These are phyloP conservation scores for Drosophila anomelani DNA, from an alignment of 2,888 invertebrate species.

Conservation along the genomic window DNA sequence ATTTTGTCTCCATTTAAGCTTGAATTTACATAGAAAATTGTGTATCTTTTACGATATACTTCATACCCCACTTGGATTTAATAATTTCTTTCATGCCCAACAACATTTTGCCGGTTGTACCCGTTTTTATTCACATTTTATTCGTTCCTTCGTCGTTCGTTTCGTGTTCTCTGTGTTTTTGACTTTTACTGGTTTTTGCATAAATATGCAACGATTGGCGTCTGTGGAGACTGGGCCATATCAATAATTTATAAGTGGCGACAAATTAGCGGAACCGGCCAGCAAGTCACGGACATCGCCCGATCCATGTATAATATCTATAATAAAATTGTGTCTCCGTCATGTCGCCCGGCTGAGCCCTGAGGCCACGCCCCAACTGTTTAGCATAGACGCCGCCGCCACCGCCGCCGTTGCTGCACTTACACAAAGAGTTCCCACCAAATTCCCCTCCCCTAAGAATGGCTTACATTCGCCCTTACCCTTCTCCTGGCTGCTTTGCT, in stretches of 20 bases:
- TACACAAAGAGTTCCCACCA: slow-evolving; percentile 60
- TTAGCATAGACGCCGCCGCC: slow-evolving; percentile 70
- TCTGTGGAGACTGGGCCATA: slow-evolving; percentile 53
- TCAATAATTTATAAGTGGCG: slow-evolving; percentile 74
- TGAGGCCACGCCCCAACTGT: slow-evolving; percentile 60
- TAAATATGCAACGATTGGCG: slow-evolving; percentile 53
- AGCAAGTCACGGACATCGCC: slow-evolving; percentile 66
- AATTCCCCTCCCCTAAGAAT: background rate
- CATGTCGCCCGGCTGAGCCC: slow-evolving; percentile 35
- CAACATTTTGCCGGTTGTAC: slow-evolving; percentile 27
- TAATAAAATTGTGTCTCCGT: slow-evolving; percentile 33
- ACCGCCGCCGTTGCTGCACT: slow-evolving; percentile 44
- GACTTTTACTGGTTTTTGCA: slow-evolving; percentile 47
- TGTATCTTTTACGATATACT: slow-evolving; percentile 1
- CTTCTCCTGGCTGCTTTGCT: background rate
- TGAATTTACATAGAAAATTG: background rate
- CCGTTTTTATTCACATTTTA: slow-evolving; percentile 27
- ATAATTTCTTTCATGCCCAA: background rate
- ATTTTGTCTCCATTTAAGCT: too few relatives aligned
- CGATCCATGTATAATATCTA: slow-evolving; percentile 21
- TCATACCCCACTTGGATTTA: background rate
- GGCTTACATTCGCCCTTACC: background rate
- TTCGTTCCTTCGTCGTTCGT: slow-evolving; percentile 10
- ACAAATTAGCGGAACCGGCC: slow-evolving; percentile 76
- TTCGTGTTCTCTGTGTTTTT: slow-evolving; percentile 27